Percentiles rank a stretch among this genome's conserved stretches.
phyloP scores from a whole-genome alignment of 1,140 invertebrate genomes.

The Asobara japonica region DNA sequence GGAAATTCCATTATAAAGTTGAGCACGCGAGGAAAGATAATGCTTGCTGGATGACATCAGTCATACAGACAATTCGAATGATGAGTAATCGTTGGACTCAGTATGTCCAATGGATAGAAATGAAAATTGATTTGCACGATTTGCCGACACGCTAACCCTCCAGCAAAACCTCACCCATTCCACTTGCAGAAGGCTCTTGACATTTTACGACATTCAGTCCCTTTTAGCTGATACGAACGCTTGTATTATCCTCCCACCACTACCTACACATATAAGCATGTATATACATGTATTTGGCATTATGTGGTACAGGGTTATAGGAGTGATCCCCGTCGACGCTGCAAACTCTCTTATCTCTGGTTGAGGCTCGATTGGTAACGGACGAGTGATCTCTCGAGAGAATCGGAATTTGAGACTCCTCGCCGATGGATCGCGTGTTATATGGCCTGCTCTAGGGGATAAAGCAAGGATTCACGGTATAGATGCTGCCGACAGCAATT shows the following conservation, averaged over 20 bases:
- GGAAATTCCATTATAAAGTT: background rate
- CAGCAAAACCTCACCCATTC: background rate
- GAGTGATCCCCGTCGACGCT: slow-evolving; percentile 27
- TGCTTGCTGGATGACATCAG: background rate
- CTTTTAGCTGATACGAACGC: slow-evolving; percentile 16
- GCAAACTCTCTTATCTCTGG: slow-evolving; percentile 24
- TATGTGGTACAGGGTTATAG: slow-evolving; percentile 5
- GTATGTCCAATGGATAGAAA: background rate
- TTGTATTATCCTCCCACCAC: background rate
- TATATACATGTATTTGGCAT: background rate
- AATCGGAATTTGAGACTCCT: slow-evolving; percentile 29
- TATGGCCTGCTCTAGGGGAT: slow-evolving; percentile 18
- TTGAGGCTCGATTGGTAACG: slow-evolving; percentile 26
- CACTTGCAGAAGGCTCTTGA: background rate
- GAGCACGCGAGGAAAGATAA: background rate
- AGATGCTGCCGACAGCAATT: slow-evolving; percentile 1
- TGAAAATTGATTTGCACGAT: slow-evolving; percentile 39
- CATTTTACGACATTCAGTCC: slow-evolving; percentile 16
- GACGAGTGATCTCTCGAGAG: slow-evolving; percentile 23
- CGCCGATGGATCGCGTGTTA: slow-evolving; percentile 25
- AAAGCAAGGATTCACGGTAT: slow-evolving; percentile 24
- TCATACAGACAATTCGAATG: background rate
- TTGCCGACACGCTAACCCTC: slow-evolving; percentile 27
- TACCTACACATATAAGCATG: background rate
- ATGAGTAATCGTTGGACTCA: background rate